Evolutionary conservation across 2,888 invertebrate species (phyloP).

Genomic region (Baronia brevicornis): DNA sequence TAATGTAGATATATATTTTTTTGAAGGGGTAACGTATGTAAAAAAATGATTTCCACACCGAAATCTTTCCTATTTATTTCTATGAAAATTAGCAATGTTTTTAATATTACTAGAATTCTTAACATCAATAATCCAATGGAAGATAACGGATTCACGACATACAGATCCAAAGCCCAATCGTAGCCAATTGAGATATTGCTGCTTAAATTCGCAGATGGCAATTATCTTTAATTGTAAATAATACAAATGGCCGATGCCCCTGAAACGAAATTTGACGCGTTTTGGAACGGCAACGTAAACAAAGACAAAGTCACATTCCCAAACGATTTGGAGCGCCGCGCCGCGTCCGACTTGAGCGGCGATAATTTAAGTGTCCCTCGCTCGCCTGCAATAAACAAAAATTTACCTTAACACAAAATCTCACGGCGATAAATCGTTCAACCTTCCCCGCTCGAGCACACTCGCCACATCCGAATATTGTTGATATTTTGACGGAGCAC

Average conservation of each 20-base stretch:
- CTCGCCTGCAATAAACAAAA: conserved; percentile 38
- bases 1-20: too few relatives aligned
- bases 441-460: conserved; percentile 31
- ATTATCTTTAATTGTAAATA: too few relatives aligned
- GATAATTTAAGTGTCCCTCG: conserved; percentile 63
- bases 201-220: too few relatives aligned
- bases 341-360: conserved; percentile 55
- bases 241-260: conserved; percentile 13
- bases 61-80: too few relatives aligned
- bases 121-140: too few relatives aligned
- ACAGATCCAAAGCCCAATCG: too few relatives aligned
- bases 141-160: too few relatives aligned
- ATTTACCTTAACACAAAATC: conserved; percentile 45
- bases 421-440: conserved; percentile 47
- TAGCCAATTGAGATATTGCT: too few relatives aligned
- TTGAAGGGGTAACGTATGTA: too few relatives aligned
- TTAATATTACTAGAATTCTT: too few relatives aligned
- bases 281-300: conserved; percentile 43
- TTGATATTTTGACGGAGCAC: conserved; percentile 54
- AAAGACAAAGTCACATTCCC: conserved; percentile 61
- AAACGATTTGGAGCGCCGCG: conserved; percentile 50
- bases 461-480: conserved; percentile 56
- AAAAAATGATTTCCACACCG: too few relatives aligned
- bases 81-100: too few relatives aligned
- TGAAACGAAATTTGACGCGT: conserved; percentile 26